phyloP scores from a whole-genome alignment of 2,888 invertebrate species.

The Leptothorax acervorum region DNA sequence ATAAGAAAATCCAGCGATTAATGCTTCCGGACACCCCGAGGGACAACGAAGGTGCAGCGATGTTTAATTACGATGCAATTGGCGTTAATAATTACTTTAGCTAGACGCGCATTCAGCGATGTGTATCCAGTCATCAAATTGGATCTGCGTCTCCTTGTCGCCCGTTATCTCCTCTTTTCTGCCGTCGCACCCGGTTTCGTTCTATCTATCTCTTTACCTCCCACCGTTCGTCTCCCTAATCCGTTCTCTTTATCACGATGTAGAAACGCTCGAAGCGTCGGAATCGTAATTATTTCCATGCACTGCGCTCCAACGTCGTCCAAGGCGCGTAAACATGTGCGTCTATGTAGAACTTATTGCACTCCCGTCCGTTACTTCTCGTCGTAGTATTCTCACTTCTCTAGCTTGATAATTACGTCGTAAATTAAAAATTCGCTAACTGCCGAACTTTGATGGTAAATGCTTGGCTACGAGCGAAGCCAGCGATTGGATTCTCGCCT shows the following conservation, averaged over 20 bases:
- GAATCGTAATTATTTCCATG: conserved; percentile 49
- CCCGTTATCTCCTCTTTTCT: conserved; percentile 49
- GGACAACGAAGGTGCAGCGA: conserved; percentile 48
- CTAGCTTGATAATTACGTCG: neutral
- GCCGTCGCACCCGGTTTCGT: conserved; percentile 47
- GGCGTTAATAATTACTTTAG: conserved; percentile 81
- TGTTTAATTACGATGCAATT: conserved; percentile 81
- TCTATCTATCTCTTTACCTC: conserved; percentile 36
- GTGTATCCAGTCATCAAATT: conserved; percentile 82
- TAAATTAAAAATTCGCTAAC: conserved; percentile 8
- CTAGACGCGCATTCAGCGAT: conserved; percentile 77
- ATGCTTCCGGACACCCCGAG: conserved; percentile 19
- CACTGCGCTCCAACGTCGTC: conserved; percentile 4
- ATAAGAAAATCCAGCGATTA: conserved; percentile 43
- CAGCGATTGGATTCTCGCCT: neutral
- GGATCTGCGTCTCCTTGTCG: conserved; percentile 65
- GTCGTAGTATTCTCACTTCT: neutral
- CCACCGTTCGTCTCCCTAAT: conserved; percentile 32
- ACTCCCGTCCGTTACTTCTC: neutral
- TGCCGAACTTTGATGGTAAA: neutral
- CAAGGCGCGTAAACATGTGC: conserved; percentile 20
- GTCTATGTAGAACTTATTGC: conserved; percentile 3
- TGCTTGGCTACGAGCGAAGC: neutral
- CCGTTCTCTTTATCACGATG: conserved; percentile 40
- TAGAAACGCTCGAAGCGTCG: conserved; percentile 22